Percentiles rank a stretch among this genome's conserved stretches.
These are phyloP conservation scores for Oreochromis spilurus DNA, from an alignment of 2,113 vertebrate species.

Conservation along the genomic window DNA sequence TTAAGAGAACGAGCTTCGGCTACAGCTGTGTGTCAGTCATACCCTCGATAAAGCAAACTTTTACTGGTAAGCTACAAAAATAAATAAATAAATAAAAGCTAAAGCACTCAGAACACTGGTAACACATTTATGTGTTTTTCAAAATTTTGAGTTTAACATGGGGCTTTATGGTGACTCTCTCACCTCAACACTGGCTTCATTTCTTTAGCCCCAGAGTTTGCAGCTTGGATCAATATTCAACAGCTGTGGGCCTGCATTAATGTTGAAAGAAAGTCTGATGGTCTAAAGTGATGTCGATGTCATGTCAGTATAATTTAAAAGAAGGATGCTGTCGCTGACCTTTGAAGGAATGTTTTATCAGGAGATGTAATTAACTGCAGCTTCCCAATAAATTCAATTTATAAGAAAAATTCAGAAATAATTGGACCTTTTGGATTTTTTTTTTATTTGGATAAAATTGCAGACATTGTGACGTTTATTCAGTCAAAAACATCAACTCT, in stretches of 20 bases:
- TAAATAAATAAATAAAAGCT: not conserved
- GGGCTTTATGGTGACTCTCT: not conserved
- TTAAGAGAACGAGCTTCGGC: not conserved
- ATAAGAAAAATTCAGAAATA: not conserved
- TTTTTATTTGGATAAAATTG: not conserved
- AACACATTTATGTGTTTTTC: not conserved
- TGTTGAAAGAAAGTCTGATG: not conserved
- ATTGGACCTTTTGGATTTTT: not conserved
- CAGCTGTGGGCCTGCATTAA: not conserved
- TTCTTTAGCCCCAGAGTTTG: not conserved
- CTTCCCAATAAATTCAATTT: not conserved
- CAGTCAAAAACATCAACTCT: not conserved
- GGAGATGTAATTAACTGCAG: not conserved
- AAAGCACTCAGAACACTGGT: not conserved
- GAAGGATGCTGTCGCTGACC: not conserved
- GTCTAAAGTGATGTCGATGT: not conserved
- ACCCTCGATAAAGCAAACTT: not conserved
- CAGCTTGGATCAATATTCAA: not conserved
- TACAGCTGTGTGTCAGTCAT: not conserved
- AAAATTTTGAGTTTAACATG: not conserved
- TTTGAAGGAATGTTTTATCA: not conserved
- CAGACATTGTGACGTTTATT: not conserved
- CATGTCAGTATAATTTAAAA: not conserved
- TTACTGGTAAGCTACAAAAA: not conserved
- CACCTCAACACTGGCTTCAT: not conserved